A percentile compares a stretch with the other conserved stretches of the same genome.
Evolutionary conservation across 2,113 vertebrate species (phyloP).

Genomic region (Oxyruncus cristatus): DNA sequence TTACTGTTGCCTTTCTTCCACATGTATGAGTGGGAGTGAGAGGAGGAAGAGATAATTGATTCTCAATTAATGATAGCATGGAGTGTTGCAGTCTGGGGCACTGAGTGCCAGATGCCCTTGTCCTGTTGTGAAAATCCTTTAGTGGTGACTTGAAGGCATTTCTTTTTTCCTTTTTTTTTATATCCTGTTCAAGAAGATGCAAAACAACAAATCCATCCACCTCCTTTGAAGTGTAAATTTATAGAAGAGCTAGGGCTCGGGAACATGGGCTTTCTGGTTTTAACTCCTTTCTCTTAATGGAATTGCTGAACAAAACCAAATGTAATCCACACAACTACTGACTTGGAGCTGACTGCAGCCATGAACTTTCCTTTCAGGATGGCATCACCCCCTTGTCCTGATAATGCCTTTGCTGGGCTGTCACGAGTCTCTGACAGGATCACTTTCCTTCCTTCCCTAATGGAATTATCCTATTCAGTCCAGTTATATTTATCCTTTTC

Average conservation of each 20-base stretch:
- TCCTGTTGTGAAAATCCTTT: not conserved
- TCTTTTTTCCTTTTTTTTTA: not conserved
- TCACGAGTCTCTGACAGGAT: not conserved
- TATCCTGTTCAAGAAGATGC: not conserved
- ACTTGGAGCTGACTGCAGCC: not conserved
- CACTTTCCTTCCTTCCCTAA: not conserved
- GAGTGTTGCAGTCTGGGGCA: not conserved
- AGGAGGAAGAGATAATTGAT: not conserved
- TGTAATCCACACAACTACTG: not conserved
- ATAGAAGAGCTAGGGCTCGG: not conserved
- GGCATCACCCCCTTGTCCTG: not conserved
- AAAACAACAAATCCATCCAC: not conserved
- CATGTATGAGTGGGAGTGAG: not conserved
- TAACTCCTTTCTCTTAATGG: not conserved
- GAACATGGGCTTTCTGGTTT: not conserved
- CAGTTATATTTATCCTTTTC: not conserved
- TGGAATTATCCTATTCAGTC: not conserved
- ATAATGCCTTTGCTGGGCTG: not conserved
- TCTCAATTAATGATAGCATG: not conserved
- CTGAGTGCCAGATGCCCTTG: not conserved
- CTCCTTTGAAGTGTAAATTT: not conserved
- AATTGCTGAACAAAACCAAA: not conserved
- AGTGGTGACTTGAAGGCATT: not conserved
- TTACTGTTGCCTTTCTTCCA: not conserved
- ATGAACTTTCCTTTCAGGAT: not conserved